These are phyloP conservation scores for Melinopterus prodromus DNA, from an alignment of 2,888 invertebrate genomes.

Conservation along the genomic window DNA sequence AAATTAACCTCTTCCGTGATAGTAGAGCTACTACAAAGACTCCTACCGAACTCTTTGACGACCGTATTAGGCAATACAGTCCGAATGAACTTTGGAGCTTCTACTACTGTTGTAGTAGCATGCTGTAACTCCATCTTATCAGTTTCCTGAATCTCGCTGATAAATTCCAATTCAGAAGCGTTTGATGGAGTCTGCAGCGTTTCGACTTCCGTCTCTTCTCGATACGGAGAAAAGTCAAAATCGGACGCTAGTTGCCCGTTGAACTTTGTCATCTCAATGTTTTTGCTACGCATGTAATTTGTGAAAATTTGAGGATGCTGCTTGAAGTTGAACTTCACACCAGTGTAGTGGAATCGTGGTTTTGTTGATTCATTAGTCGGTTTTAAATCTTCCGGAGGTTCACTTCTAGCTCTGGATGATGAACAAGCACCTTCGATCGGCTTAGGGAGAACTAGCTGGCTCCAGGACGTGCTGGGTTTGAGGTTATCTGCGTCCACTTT, in stretches of 20 bases:
- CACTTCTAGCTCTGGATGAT: slow-evolving; percentile 52
- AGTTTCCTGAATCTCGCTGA: slow-evolving; percentile 57
- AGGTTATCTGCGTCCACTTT: slow-evolving; percentile 38
- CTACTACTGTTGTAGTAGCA: slow-evolving; percentile 44
- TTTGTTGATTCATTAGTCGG: slow-evolving; percentile 37
- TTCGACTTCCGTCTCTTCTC: slow-evolving; percentile 64
- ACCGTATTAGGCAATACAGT: slow-evolving; percentile 62
- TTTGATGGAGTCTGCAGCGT: slow-evolving; percentile 79
- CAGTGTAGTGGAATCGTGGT: slow-evolving; percentile 68
- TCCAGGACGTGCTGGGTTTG: slow-evolving; percentile 50
- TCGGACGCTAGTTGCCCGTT: slow-evolving; percentile 50
- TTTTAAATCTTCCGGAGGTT: slow-evolving; percentile 51
- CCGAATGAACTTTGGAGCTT: slow-evolving; percentile 59
- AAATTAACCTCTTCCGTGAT: slow-evolving; percentile 39
- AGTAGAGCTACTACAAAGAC: neutral
- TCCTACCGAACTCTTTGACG: slow-evolving; percentile 51
- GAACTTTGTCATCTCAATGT: slow-evolving; percentile 66
- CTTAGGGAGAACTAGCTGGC: slow-evolving; percentile 34
- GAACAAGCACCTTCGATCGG: slow-evolving; percentile 22
- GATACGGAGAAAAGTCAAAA: slow-evolving; percentile 48
- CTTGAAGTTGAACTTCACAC: slow-evolving; percentile 77
- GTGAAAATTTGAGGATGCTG: slow-evolving; percentile 78
- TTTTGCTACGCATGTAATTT: slow-evolving; percentile 80
- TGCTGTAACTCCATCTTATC: slow-evolving; percentile 41
- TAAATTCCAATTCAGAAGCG: slow-evolving; percentile 75